These are phyloP conservation scores for Chalcosyrphus nemorum DNA, from an alignment of 2,888 invertebrate species.

Conservation along the genomic window DNA sequence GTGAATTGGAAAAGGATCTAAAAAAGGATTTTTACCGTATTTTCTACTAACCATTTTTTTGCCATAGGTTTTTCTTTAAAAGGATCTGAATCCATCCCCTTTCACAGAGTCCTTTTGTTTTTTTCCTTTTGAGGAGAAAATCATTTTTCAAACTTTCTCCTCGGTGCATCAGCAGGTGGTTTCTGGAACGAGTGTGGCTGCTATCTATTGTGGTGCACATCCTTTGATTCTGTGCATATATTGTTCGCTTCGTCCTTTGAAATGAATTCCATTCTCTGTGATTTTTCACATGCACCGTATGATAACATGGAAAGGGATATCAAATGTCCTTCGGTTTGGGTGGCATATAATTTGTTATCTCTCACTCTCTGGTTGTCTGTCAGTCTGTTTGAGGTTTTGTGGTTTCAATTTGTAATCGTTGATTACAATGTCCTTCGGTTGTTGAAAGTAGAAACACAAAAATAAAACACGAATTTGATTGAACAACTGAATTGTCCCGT, in stretches of 20 bases:
- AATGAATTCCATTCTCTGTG: neutral
- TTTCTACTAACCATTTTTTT: neutral
- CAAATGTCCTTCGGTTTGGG: neutral
- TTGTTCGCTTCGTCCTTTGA: neutral
- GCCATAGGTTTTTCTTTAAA: neutral
- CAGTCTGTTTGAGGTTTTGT: neutral
- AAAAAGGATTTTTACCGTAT: neutral
- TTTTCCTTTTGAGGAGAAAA: neutral
- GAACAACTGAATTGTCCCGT: neutral
- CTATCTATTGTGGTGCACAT: neutral
- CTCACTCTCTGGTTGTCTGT: neutral
- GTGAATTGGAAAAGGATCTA: slow-evolving; percentile 3
- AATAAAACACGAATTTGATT: neutral
- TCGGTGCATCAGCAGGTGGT: neutral
- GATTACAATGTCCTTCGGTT: neutral
- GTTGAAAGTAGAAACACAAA: neutral
- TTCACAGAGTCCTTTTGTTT: neutral
- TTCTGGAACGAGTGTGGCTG: slow-evolving; percentile 3
- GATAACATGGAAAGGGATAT: neutral
- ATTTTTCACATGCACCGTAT: neutral
- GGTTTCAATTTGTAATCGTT: neutral
- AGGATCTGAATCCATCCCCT: neutral
- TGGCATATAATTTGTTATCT: slow-evolving; percentile 3
- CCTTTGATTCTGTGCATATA: neutral
- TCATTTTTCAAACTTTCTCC: neutral